Evolutionary conservation across 1,140 invertebrate genomes (phyloP), one percentile per base, ranked within the genome.

Genomic region (Ceratitis capitata): DNA sequence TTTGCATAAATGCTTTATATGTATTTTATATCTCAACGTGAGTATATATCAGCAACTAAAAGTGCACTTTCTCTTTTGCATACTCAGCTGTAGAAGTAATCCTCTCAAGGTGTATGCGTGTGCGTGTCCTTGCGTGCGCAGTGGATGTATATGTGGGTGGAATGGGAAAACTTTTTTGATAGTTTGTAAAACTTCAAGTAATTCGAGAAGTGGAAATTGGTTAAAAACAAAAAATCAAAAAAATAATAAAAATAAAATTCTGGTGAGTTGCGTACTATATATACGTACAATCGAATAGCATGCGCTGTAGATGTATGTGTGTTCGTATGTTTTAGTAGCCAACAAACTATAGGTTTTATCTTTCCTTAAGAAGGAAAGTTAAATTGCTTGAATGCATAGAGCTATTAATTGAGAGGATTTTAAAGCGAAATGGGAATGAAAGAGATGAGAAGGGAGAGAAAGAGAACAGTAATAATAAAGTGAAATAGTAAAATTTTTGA

Each of bases 371-470:
- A 42, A 45, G 39, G 69, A 78, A 78, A 78, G 69, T 78, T 78
- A 78, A 78, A 78, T 78, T 78, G 69, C n/a, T 78, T 78, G 39
- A 78, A 78, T 78, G 69, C 69, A 45, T n/a, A 35, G 39, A 78
- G 69, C 39, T 35, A 78, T 78, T 78, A 78, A 78, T 45, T 78
- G 69, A 78, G 69, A 23, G 39, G 39, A 39, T 78, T 78, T 16
- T 26, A 39, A 3, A 78, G 39, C n/a, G n/a, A 78, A 45, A 7
- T 45, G 69, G n/a, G 19, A 56, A 56, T 56, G 51, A 7, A 0
- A 9, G 19, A n/a, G 23, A 19, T 23, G 51, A 23, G 51, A n/a
- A 56, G 51, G 23, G 51, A 6, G 19, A 5, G 10, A 3, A 19
- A 2, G 49, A 53, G 49, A 5, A n/a, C n/a, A n/a, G 49, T 49